Evolutionary conservation across 2,888 invertebrate species (phyloP).

Genomic region (Entomobrya proxima): DNA sequence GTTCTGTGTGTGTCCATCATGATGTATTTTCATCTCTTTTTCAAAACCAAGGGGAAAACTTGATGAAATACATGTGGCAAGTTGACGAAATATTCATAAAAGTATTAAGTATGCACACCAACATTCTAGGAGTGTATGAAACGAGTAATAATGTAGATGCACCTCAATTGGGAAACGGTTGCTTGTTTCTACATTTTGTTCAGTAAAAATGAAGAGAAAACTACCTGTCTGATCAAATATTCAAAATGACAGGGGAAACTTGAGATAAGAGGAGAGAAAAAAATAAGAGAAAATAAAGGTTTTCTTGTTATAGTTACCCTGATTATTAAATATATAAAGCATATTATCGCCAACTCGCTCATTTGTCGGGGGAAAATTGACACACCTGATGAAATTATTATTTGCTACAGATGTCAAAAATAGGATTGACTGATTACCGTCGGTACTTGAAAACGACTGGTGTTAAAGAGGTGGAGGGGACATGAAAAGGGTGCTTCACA

Average conservation of each 20-base stretch:
- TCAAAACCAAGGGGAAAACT: conserved; percentile 13
- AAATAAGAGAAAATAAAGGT: background rate
- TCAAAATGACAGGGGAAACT: conserved; percentile 54
- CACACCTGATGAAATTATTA: conserved; percentile 69
- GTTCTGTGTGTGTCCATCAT: conserved; percentile 6
- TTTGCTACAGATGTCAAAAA: conserved; percentile 67
- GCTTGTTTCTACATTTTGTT: background rate
- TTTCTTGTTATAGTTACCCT: background rate
- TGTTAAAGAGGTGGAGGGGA: conserved; percentile 37
- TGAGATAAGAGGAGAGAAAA: conserved; percentile 56
- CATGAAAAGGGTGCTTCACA: conserved; percentile 18
- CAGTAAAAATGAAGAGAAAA: conserved; percentile 21
- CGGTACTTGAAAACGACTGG: conserved; percentile 1
- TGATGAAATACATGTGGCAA: conserved; percentile 54
- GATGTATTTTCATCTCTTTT: background rate
- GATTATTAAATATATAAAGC: conserved; percentile 42
- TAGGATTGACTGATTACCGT: conserved; percentile 56
- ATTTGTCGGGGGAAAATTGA: conserved; percentile 61
- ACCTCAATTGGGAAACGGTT: background rate
- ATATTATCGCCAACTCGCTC: conserved; percentile 47
- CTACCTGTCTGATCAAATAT: conserved; percentile 59
- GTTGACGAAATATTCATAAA: conserved; percentile 65
- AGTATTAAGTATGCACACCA: conserved; percentile 38
- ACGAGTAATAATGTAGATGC: conserved; percentile 1
- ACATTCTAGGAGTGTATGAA: no score